Conservation (phyloP, 1,140 invertebrate genomes). For the Coptotermes formosanus region DNA sequence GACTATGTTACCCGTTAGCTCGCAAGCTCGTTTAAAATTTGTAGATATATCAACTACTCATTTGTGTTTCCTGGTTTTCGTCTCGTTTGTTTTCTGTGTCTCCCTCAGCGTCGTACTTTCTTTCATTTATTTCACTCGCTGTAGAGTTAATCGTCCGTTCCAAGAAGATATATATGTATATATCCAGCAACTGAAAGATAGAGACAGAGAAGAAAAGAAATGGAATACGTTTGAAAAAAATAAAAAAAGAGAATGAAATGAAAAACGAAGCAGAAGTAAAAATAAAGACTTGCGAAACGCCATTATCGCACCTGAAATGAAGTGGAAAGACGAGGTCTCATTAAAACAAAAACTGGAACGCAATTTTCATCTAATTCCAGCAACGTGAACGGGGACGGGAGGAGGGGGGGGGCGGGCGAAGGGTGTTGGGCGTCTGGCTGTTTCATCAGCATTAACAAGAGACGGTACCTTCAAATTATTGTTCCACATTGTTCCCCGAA, state of each 20-base stretch:
- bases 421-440: neutral
- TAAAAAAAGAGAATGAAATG: neutral
- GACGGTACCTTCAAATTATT: conserved; percentile 2
- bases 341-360: conserved; percentile 27
- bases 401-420: neutral
- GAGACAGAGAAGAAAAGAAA: neutral
- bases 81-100: neutral
- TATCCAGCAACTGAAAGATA: neutral
- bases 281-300: neutral
- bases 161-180: neutral
- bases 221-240: neutral
- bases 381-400: neutral
- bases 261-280: conserved; percentile 16
- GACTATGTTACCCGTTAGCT: neutral
- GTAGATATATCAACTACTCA: neutral
- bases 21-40: neutral
- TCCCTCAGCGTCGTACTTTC: neutral
- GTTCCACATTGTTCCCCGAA: neutral
- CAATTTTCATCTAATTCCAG: conserved; percentile 20
- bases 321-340: conserved; percentile 23
- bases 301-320: conserved; percentile 30
- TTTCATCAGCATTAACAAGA: conserved; percentile 9
- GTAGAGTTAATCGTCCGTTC: neutral
- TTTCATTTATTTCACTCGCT: neutral
- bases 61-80: neutral